phyloP scores from a whole-genome alignment of 2,797 vertebrate species.

The Threskiornis aethiopicus region DNA sequence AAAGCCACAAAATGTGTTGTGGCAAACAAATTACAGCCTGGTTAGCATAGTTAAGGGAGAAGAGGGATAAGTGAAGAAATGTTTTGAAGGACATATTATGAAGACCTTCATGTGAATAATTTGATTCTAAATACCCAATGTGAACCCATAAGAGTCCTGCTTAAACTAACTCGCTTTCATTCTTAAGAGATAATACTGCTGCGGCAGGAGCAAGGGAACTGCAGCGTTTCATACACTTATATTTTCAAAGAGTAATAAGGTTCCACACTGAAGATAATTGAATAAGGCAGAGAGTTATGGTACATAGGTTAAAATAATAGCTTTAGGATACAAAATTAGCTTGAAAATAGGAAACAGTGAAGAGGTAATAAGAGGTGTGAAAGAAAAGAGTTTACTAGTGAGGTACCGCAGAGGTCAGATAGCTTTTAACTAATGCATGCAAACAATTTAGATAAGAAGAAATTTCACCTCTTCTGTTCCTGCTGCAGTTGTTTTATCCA shows the following conservation, averaged over 20 bases:
- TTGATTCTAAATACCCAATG: slow-evolving; percentile 13
- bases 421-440: slow-evolving; percentile 18
- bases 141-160: background rate
- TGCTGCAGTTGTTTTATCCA: background rate
- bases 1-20: background rate
- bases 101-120: background rate
- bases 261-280: slow-evolving; percentile 46
- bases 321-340: slow-evolving; percentile 24
- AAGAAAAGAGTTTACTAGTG: background rate
- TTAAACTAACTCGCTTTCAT: background rate
- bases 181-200: background rate
- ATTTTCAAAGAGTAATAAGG: slow-evolving; percentile 43
- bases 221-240: background rate
- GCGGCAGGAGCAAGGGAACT: background rate
- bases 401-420: slow-evolving; percentile 1
- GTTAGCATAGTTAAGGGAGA: background rate
- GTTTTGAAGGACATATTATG: background rate
- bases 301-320: slow-evolving; percentile 45
- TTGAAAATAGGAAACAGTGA: slow-evolving; percentile 22
- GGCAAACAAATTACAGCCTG: background rate
- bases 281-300: slow-evolving; percentile 23
- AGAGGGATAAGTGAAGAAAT: background rate
- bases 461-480: background rate
- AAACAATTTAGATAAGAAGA: slow-evolving; percentile 7
- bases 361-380: background rate